Evolutionary conservation across 2,113 vertebrate species (phyloP), one percentile per base, ranked within the genome.

Genomic region (Dromas ardeola): DNA sequence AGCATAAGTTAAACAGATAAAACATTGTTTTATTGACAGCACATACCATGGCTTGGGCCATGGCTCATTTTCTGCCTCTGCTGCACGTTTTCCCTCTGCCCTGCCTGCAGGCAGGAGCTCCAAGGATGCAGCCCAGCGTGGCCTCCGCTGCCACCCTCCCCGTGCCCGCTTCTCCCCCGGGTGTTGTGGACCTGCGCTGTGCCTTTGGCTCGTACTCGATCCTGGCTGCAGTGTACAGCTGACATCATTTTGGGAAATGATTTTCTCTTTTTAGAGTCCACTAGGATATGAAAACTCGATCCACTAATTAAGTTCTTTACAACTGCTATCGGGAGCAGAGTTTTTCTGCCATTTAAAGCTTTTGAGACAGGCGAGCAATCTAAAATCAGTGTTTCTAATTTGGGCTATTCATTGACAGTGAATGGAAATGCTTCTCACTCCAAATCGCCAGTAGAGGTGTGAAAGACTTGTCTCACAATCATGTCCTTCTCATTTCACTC

Each of bases 161-260:
- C 1, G 0, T n/a, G 65, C 30, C 20, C 0, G 0, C 23, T 69
- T 88, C n/a, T 79, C 5, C 13, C 11, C 32, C 4, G 10, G 32
- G 5, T 47, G 7, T 11, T 71, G 29, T 65, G 70, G 38, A 76
- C n/a, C 34, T 81, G 10, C 2, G 2, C 55, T 16, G n/a, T 87
- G 56, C 70, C 47, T 94, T 71, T 85, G 73, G n/a, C 34, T 91
- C 6, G 1, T 32, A 20, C 8, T 19, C 0, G 0, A 16, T 50
- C 38, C 56, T 59, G 56, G 23, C 56, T 76, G 58, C 58, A 36
- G 15, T 13, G 25, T 43, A 20, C 21, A 22, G 27, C 56, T 77
- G 40, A 65, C 38, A 40, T 7, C 7, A 17, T 30, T 76, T 90
- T 32, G 38, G 19, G 18, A 66, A 87, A 65, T 73, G 20, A 70